Evolutionary conservation across 2,113 vertebrate genomes (phyloP).

Genomic region (Myotis yumanensis): DNA sequence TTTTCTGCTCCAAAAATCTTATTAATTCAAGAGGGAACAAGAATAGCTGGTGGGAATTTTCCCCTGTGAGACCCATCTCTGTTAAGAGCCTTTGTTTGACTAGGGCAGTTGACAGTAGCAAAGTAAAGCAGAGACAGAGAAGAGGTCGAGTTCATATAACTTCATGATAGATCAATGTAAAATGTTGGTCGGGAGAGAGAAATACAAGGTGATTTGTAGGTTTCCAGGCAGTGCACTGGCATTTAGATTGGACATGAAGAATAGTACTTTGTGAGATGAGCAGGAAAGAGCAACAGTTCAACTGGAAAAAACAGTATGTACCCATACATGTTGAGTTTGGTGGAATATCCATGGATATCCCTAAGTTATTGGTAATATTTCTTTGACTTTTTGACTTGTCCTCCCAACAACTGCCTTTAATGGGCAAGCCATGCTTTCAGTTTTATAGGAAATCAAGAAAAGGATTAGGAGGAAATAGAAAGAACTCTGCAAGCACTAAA

Average conservation of each 20-base stretch:
- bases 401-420: background rate
- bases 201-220: background rate
- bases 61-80: too few relatives aligned
- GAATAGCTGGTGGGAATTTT: too few relatives aligned
- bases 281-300: background rate
- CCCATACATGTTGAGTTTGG: background rate
- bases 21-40: too few relatives aligned
- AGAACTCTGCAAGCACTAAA: too few relatives aligned
- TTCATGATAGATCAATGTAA: background rate
- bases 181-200: background rate
- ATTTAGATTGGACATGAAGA: background rate
- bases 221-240: background rate
- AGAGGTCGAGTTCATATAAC: background rate
- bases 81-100: too few relatives aligned
- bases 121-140: too few relatives aligned
- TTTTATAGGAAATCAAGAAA: background rate
- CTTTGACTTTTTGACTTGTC: background rate
- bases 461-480: background rate
- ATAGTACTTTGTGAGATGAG: background rate
- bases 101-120: too few relatives aligned
- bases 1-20: too few relatives aligned
- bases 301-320: background rate
- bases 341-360: background rate
- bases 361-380: background rate
- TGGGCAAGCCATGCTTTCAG: background rate